These are phyloP conservation scores for Criorhina ranunculi DNA, from an alignment of 2,888 invertebrate species.

Conservation along the genomic window DNA sequence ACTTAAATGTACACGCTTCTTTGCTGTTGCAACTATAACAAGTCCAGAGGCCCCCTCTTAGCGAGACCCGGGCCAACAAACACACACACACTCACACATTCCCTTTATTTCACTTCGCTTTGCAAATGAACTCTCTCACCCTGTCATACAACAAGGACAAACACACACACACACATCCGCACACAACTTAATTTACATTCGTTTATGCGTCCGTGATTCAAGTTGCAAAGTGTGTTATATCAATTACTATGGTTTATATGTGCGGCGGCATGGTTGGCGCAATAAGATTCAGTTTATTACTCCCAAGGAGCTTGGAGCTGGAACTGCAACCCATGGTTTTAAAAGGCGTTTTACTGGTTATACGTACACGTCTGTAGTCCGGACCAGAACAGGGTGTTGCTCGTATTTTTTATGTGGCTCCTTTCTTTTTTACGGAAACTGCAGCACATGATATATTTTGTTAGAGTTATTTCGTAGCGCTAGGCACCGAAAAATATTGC, in stretches of 20 bases:
- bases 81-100: not conserved
- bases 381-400: constrained; percentile 9
- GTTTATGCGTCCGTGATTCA: constrained; percentile 69
- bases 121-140: constrained; percentile 13
- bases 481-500: constrained; percentile 38
- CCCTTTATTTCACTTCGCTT: constrained; percentile 48
- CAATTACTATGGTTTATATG: constrained; percentile 71
- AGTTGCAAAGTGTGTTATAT: constrained; percentile 70
- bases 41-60: constrained; percentile 33
- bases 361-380: not conserved
- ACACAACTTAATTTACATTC: constrained; percentile 71
- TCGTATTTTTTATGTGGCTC: not conserved
- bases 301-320: constrained; percentile 40
- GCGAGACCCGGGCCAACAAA: constrained; percentile 4
- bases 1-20: constrained; percentile 51
- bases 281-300: constrained; percentile 70
- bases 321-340: not conserved
- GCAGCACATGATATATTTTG: constrained; percentile 42
- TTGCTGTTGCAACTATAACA: constrained; percentile 31
- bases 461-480: constrained; percentile 22
- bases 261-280: constrained; percentile 47
- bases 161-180: constrained; percentile 39
- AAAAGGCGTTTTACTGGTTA: constrained; percentile 20
- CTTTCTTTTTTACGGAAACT: constrained; percentile 23
- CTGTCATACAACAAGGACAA: constrained; percentile 11